These are phyloP conservation scores for Drepanosiphum platanoidis DNA, from an alignment of 2,888 invertebrate genomes.

Conservation along the genomic window DNA sequence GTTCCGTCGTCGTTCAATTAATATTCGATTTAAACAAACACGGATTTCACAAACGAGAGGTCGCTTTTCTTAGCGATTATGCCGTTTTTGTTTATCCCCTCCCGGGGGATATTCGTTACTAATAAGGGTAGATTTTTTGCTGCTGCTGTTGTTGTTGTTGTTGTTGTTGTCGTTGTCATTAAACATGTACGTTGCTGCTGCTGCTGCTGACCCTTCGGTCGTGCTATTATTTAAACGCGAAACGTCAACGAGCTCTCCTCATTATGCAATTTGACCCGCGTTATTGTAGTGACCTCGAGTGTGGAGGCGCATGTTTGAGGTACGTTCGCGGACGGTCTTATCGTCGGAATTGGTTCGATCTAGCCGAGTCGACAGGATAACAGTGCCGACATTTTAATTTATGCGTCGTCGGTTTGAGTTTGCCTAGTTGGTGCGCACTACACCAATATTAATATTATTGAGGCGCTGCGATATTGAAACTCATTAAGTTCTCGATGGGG, in stretches of 20 bases:
- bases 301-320: not conserved
- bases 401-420: no score
- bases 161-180: constrained; percentile 1
- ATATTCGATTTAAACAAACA: constrained; percentile 23
- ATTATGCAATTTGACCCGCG: not conserved
- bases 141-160: no score
- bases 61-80: not conserved
- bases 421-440: no score
- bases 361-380: not conserved
- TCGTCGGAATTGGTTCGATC: not conserved
- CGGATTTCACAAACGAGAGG: not conserved
- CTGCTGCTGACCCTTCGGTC: not conserved
- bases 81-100: not conserved
- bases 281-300: not conserved
- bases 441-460: not conserved
- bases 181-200: not conserved
- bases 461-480: not conserved
- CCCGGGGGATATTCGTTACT: not conserved
- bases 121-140: constrained; percentile 12
- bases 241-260: not conserved
- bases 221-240: constrained; percentile 8
- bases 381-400: not conserved
- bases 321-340: not conserved
- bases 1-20: not conserved
- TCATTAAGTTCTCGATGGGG: no score